Evolutionary conservation across 1,140 invertebrate genomes (phyloP).

Genomic region (Thaumatotibia leucotreta): DNA sequence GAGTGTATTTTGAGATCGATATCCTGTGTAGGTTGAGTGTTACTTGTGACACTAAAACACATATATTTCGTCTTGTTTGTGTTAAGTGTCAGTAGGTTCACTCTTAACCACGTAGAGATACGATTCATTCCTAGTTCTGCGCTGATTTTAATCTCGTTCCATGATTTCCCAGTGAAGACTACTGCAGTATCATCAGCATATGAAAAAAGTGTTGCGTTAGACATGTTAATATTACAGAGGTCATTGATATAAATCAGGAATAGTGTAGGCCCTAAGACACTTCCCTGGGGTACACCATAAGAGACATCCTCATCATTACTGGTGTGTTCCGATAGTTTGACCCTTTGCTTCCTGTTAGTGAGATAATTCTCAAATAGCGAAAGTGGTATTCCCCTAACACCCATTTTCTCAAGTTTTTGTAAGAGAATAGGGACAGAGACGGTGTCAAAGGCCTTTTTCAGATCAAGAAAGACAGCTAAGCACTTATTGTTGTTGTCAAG

Average conservation of each 20-base stretch:
- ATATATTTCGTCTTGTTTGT: neutral
- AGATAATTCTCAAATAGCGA: slow-evolving; percentile 4
- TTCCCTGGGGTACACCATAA: slow-evolving; percentile 18
- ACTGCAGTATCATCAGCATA: slow-evolving; percentile 17
- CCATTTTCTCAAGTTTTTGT: slow-evolving; percentile 20
- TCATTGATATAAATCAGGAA: slow-evolving; percentile 28
- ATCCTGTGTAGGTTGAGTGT: neutral
- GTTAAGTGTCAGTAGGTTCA: neutral
- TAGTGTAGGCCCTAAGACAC: slow-evolving; percentile 21
- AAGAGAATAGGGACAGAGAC: slow-evolving; percentile 26
- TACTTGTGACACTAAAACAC: neutral
- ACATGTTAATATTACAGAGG: neutral
- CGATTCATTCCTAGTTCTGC: neutral
- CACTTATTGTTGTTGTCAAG: neutral
- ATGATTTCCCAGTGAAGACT: neutral
- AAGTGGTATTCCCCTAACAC: slow-evolving; percentile 19
- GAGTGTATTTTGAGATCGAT: neutral
- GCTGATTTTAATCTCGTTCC: neutral
- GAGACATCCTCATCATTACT: neutral
- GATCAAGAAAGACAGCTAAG: slow-evolving; percentile 2
- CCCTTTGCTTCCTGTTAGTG: neutral
- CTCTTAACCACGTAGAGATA: neutral
- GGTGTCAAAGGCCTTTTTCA: too few relatives aligned
- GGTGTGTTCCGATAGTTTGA: neutral
- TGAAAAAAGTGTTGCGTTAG: neutral